Evolutionary conservation across 2,797 vertebrate genomes (phyloP).

Genomic region (Pogonophryne albipinna): DNA sequence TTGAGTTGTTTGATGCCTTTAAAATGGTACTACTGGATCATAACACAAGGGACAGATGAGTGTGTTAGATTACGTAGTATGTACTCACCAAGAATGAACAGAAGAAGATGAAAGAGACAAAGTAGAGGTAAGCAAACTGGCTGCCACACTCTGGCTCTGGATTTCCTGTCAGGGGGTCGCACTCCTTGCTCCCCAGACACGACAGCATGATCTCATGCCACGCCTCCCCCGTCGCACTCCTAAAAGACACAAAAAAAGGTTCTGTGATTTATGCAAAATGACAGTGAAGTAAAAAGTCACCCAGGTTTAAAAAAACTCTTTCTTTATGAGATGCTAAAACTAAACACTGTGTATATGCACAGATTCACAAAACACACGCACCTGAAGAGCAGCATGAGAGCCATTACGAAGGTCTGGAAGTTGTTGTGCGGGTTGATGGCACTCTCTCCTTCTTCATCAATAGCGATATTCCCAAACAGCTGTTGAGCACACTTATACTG

Average conservation of each 20-base stretch:
- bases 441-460: conserved; percentile 86
- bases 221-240: conserved; percentile 95
- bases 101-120: conserved; percentile 98
- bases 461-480: conserved; percentile 94
- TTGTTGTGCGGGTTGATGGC: conserved; percentile 97
- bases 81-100: conserved; percentile 95
- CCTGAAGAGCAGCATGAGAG: conserved; percentile 97
- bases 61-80: neutral
- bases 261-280: neutral
- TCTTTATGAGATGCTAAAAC: neutral
- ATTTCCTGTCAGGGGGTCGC: conserved; percentile 89
- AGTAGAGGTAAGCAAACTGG: conserved; percentile 97
- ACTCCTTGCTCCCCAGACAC: conserved; percentile 90
- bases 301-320: neutral
- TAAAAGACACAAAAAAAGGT: conserved; percentile 49
- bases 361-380: conserved; percentile 48
- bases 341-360: neutral
- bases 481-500: conserved; percentile 66
- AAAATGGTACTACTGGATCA: neutral
- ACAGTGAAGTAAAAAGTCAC: neutral
- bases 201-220: conserved; percentile 98
- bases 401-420: conserved; percentile 95
- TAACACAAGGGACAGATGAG: neutral
- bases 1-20: neutral
- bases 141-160: conserved; percentile 91